Conservation (phyloP, 2,797 vertebrate species). For the Sebastiscus albofasciatus region DNA sequence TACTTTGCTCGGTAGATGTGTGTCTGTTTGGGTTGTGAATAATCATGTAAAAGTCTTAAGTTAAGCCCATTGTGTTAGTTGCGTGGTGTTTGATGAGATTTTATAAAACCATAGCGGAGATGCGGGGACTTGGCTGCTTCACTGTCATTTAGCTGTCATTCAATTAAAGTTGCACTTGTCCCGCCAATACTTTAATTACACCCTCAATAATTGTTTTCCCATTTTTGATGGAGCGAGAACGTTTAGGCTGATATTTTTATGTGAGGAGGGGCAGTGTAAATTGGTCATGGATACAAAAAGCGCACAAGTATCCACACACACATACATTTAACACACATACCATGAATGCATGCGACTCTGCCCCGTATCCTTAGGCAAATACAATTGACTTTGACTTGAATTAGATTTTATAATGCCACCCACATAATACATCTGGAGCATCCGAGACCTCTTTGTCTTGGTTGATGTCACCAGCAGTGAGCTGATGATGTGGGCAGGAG, state of each 20-base stretch:
- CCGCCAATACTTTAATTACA: constrained; percentile 85
- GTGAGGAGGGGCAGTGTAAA: constrained; percentile 9
- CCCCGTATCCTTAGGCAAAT: constrained; percentile 60
- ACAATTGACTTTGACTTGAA: constrained; percentile 71
- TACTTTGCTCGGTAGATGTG: constrained; percentile 29
- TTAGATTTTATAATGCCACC: constrained; percentile 77
- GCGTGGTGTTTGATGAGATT: constrained; percentile 58
- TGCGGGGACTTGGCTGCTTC: constrained; percentile 35
- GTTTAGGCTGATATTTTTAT: constrained; percentile 63
- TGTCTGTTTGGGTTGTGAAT: constrained; percentile 41
- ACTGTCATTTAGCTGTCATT: constrained; percentile 74
- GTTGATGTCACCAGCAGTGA: constrained; percentile 74
- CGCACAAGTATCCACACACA: not conserved
- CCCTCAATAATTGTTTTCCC: constrained; percentile 81
- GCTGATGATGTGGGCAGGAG: constrained; percentile 78
- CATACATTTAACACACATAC: constrained; percentile 7
- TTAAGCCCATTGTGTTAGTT: constrained; percentile 42
- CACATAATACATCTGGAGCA: constrained; percentile 74
- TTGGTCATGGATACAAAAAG: constrained; percentile 31
- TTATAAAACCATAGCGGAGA: constrained; percentile 48
- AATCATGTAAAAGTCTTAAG: constrained; percentile 36
- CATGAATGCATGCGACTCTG: constrained; percentile 37
- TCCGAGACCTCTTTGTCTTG: constrained; percentile 76
- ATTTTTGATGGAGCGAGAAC: constrained; percentile 64
- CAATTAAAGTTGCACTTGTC: constrained; percentile 84